Evolutionary conservation across 2,888 invertebrate species (phyloP).

Genomic region (Ornithoptera alexandrae): DNA sequence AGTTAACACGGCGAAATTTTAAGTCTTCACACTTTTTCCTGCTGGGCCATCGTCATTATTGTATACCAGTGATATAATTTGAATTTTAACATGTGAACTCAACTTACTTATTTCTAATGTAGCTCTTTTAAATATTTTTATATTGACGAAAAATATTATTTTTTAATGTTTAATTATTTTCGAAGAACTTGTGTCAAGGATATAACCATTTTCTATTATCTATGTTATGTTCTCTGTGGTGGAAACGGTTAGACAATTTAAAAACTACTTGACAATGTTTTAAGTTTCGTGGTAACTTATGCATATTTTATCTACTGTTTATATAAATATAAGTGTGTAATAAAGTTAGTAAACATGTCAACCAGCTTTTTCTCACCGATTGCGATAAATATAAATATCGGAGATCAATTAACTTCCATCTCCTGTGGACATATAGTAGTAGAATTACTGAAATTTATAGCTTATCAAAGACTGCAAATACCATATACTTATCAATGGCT

Average conservation of each 20-base stretch:
- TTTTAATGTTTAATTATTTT: too few relatives aligned
- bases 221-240: neutral
- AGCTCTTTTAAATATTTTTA: too few relatives aligned
- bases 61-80: too few relatives aligned
- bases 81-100: too few relatives aligned
- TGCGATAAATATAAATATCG: slow-evolving; percentile 62
- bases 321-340: neutral
- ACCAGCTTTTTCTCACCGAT: slow-evolving; percentile 42
- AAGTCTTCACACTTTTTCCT: too few relatives aligned
- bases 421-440: slow-evolving; percentile 79
- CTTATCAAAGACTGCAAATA: slow-evolving; percentile 79
- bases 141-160: too few relatives aligned
- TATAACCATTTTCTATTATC: neutral
- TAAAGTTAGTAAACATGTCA: slow-evolving; percentile 6
- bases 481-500: slow-evolving; percentile 75
- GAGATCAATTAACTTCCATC: slow-evolving; percentile 76
- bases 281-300: neutral
- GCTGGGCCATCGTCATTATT: too few relatives aligned
- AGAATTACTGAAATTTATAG: slow-evolving; percentile 78
- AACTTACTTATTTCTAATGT: too few relatives aligned
- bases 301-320: neutral
- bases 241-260: neutral
- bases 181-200: too few relatives aligned
- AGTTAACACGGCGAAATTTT: neutral
- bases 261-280: neutral